A percentile compares a stretch with the other conserved stretches of the same genome.
Conservation (phyloP, 2,113 vertebrate genomes). For the Rhinolophus sinicus region DNA sequence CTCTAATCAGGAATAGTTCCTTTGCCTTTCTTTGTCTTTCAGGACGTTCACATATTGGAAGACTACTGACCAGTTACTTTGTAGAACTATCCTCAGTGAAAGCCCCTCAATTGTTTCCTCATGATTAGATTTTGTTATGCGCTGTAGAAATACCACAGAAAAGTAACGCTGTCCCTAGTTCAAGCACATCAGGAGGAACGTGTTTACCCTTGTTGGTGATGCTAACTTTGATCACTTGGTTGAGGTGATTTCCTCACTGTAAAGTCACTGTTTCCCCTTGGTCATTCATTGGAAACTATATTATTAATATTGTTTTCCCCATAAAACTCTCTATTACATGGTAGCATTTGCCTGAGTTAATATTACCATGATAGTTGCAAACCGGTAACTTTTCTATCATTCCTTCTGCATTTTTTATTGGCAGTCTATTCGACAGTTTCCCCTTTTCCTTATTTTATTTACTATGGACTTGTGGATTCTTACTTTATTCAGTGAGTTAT, state of each 20-base stretch:
- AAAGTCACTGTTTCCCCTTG: background rate
- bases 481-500: background rate
- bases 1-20: background rate
- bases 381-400: background rate
- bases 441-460: background rate
- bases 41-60: background rate
- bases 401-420: background rate
- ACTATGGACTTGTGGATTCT: background rate
- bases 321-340: background rate
- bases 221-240: background rate
- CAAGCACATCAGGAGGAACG: background rate
- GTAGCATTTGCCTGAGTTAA: background rate
- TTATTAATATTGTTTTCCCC: background rate
- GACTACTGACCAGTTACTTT: background rate
- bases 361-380: background rate
- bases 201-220: background rate
- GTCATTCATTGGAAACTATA: background rate
- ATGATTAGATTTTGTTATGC: background rate
- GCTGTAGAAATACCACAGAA: slow-evolving; percentile 9
- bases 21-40: background rate
- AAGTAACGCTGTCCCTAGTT: background rate
- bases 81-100: background rate
- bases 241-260: background rate
- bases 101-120: background rate
- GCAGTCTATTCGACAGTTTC: background rate